A percentile compares a stretch with the other conserved stretches of the same genome.
Evolutionary conservation across 2,113 vertebrate species (phyloP).

Genomic region (pig (Sus scrofa)): T2T-Sscrofa CM000818.6:16920001-16920500

Average conservation of each 20-base stretch:
- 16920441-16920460: not conserved
- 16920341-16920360: not conserved
- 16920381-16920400: not conserved
- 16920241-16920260: not conserved
- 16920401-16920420: not conserved
- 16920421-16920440: not conserved
- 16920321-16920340: not conserved
- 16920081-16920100: not conserved
- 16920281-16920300: not conserved
- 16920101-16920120: not conserved
- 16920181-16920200: not conserved
- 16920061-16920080: not conserved
- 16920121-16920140: not conserved
- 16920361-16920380: not conserved
- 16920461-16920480: not conserved
- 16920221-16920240: not conserved
- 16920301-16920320: not conserved
- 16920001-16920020: not conserved
- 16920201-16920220: not conserved
- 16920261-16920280: not conserved
- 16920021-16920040: not conserved
- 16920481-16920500: not conserved
- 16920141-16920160: not conserved
- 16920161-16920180: not conserved
- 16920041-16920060: not conserved